Evolutionary conservation across 2,113 vertebrate genomes (phyloP).

Genomic region (Antigone vipio): DNA sequence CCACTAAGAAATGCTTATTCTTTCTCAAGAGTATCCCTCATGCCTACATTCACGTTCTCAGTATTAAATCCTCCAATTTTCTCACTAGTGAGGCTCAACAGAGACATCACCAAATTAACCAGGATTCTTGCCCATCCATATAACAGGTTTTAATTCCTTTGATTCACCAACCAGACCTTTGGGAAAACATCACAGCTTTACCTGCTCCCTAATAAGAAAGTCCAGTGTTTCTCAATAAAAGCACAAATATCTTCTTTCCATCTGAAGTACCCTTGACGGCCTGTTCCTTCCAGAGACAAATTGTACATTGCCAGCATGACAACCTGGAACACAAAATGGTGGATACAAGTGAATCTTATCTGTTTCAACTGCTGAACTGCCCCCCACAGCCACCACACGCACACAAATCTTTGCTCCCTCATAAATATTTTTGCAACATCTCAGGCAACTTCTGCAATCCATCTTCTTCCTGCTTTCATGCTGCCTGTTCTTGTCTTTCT

Average conservation of each 20-base stretch:
- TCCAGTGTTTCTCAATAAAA: constrained; percentile 98
- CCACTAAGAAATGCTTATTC: neutral
- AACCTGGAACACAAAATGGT: constrained; percentile 78
- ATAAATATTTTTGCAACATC: constrained; percentile 20
- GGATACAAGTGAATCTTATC: neutral
- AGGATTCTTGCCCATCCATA: neutral
- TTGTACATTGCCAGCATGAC: constrained; percentile 99
- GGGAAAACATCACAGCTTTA: constrained; percentile 33
- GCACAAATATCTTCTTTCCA: constrained; percentile 99
- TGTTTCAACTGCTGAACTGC: neutral
- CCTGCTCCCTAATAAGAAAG: constrained; percentile 91
- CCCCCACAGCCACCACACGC: neutral
- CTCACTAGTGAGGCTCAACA: neutral
- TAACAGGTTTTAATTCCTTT: neutral
- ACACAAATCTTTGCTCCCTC: neutral
- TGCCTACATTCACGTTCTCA: neutral
- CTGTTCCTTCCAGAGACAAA: constrained; percentile 94
- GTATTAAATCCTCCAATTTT: neutral
- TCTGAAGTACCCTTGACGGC: constrained; percentile 96
- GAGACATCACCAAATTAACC: neutral
- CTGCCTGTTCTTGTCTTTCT: neutral
- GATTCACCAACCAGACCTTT: neutral
- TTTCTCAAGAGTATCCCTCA: neutral
- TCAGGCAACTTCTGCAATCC: constrained; percentile 5
- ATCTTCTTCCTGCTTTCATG: neutral